Evolutionary conservation across 2,888 invertebrate genomes (phyloP), one percentile per base, ranked within the genome.

Genomic region (Linnaemya tessellans): DNA sequence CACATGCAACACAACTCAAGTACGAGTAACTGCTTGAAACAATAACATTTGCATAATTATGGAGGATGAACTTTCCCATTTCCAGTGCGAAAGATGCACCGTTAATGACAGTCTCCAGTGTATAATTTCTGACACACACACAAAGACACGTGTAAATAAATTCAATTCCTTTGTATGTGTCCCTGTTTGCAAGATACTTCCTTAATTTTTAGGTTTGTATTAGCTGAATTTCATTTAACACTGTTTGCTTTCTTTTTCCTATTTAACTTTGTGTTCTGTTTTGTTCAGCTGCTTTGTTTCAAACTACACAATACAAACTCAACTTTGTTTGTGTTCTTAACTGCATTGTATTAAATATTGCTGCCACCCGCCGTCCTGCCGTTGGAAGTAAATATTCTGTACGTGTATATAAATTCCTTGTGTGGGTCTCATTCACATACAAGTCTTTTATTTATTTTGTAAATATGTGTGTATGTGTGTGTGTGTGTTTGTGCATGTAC

Each of bases 201-300:
- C 35, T 35, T 18, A 13, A 8, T 46, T 13, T 30, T 73, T 65
- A 43, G 43, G 13, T 75, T 65, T 25, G 41, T 65, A 65, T 30
- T 62, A 75, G 43, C 41, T 65, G 18, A 65, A 54, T 65, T 75
- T 75, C 18, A 56, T 56, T 65, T 43, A 65, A 65, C 38, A 20
- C 51, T 15, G 22, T n/a, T 46, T 13, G 13, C 15, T 49, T 1
- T 62, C 38, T 11, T 9, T 38, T 64, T 49, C 35, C 5, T 74
- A 11, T 62, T 51, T 51, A 1, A 15, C 11, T 67, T 77, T 58
- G 30, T 46, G 0, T 11, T 62, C 3, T 30, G 3, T 41, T 25
- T 46, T 41, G 4, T 41, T 1, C 25, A 41, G 35, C 35, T 73
- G 46, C 30, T 62, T 15, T 15, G 22, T 38, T 62, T 4, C 11